Base-by-base conservation (phyloP, 2,797 vertebrate species). In the Nyctalus aviator region DNA sequence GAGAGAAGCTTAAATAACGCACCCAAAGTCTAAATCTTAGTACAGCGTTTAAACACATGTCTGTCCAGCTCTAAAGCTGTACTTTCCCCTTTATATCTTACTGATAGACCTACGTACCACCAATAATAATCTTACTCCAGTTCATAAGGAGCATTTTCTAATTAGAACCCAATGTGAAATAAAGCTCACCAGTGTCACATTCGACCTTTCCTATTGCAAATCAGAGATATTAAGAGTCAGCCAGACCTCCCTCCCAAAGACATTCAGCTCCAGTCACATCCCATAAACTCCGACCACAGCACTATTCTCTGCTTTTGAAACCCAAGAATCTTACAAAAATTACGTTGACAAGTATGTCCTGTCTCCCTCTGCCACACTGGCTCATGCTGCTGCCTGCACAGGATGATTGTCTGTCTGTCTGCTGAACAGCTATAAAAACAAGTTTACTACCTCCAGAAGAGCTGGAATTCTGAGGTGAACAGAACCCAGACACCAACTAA, bases 1-100 rank as follows among this genome's bases (percentile, higher is more conserved):
- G 20, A 84, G 48, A 64, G 37, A 79, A 88, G 79, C 85, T 93
- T 85, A 81, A 93, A 21, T 73, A 85, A 78, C 21, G 69, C 79
- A n/a, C 14, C 41, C 69, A 94, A 91, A 11, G 32, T 95, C 64
- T 57, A 91, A 85, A 78, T 53, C 48, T 81, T 81, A 75, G 44
- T 12, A 82, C 8, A 37, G 20, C 72, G 81, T 20, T 88, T 83
- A 93, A 93, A 84, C 6, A 15, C 15, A 53, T 3, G 32, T 15
- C 72, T 76, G 32, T 46, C 68, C 35, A 59, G 37, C 57, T 94
- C 64, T 78, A 68, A 62, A 21, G 82, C 57, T 89, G 13, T 44
- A 87, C 46, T 86, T 86, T 82, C 57, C 35, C 35, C 8, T 88
- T 92, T 87, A 35, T 5, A 62, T 46, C 35, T 88, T 44, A 57